Base-by-base conservation (phyloP, 35 echinoderm and acorn worm genomes). In the Anneissia japonica region DNA sequence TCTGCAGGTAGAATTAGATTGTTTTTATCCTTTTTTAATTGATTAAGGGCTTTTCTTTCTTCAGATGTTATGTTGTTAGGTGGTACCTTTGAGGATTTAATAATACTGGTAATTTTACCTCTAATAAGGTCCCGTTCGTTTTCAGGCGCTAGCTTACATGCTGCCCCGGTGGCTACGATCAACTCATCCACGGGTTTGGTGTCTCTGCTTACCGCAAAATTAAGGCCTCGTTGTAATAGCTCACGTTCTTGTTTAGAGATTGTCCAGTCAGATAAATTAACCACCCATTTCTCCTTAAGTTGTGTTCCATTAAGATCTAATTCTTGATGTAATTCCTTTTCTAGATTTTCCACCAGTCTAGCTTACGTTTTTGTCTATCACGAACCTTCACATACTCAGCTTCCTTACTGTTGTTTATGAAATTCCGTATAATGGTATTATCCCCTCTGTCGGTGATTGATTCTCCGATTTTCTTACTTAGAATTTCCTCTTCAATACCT, bases 1-100 rank as follows among this genome's bases (percentile, higher is more conserved):
- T 84, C 82, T 29, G 82, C 82, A 21, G 82, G 82, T 9, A 84
- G n/a, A 16, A 84, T 46, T 21, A 37, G 31, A 19, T 73, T 73
- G 32, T 46, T 46, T 1, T 19, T 43, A 13, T 84, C 35, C 29
- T 64, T 64, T 33, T 64, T 46, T 19, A 84, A 33, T 17, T 43
- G 1, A 19, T 36, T 5, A 30, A 84, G 34, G 0, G 82, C 82
- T 73, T 35, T 64, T 19, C 46, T 35, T 56, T 51, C 33, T 51
- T 43, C 80, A 1, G 28, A 31, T 6, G 35, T 43, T 9, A 82
- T 82, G 80, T 82, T 82, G 36, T 35, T 1, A 10, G 31, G 31
- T 39, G 80, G 80, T 4, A 38, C 0, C 30, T 84, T 73, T n/a
- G 40, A 6, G 4, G 40, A 6, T 43, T 43, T 43, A 43, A 43